Evolutionary conservation across 2,113 vertebrate genomes (phyloP), one percentile per base, ranked within the genome.

Genomic region (Myxocyprinus asiaticus): DNA sequence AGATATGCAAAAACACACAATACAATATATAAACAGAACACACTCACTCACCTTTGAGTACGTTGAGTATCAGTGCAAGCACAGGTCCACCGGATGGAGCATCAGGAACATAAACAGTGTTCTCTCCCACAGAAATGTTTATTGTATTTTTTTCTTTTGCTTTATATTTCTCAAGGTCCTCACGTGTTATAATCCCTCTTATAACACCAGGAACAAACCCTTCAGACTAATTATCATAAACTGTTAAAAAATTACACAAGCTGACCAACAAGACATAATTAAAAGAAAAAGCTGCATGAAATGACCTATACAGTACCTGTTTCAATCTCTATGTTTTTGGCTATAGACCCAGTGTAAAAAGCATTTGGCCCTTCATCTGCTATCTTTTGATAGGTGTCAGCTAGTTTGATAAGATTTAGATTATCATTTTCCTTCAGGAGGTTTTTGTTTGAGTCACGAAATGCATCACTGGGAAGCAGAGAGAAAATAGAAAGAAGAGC

Each of bases 51-150:
- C 98, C 96, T 78, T 98, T 94, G 80, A 99, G 86, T 67, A 98
- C 96, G 86, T 98, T 97, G 82, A 99, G 93, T 75, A 97, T 97
- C 73, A 98, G 95, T 7, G 91, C 92, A 65, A 99, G 91, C 76
- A 99, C 97, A 0, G 96, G 95, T 48, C 98, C 97, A 0, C 97
- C 95, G 83, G 96, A 93, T 0, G 97, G 97, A 68, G 95, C 95
- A 1, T 91, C 94, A 33, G 96, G 95, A 0, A 89, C 88, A 5
- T 96, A 90, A 79, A 99, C 87, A 14, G 89, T 94, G 65, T 90
- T 93, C 15, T 97, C 93, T 6, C 96, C 96, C 0, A 99, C 86
- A 0, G 81, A 85, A 76, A 96, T 53, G 59, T 86, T 88, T 44
- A 87, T 0, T 96, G 95, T 3, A 93, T 85, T 78, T 97, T 92